Evolutionary conservation across 2,113 vertebrate species (phyloP).

Genomic region (Tichodroma muraria): DNA sequence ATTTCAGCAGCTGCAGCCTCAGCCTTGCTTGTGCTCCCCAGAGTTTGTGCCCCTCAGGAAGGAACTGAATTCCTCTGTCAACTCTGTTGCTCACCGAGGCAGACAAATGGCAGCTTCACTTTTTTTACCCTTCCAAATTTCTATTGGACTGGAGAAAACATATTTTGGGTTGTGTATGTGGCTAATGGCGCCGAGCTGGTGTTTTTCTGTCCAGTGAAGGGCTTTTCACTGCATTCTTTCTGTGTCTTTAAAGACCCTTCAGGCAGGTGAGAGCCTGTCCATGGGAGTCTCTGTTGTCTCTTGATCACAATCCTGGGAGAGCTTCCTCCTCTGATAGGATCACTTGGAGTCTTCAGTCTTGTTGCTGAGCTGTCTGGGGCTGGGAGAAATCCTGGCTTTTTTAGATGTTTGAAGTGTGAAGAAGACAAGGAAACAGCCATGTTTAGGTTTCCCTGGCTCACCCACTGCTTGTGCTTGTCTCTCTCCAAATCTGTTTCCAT

Average conservation of each 20-base stretch:
- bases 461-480: neutral
- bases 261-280: constrained; percentile 27
- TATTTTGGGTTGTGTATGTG: neutral
- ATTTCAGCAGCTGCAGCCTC: neutral
- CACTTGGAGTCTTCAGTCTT: neutral
- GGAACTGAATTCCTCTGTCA: neutral
- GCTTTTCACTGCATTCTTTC: neutral
- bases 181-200: neutral
- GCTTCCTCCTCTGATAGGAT: constrained; percentile 19
- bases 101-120: neutral
- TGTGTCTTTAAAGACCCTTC: neutral
- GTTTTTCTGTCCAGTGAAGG: neutral
- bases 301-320: neutral
- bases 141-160: neutral
- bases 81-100: neutral
- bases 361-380: neutral
- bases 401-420: neutral
- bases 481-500: neutral
- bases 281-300: neutral
- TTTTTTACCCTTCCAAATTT: neutral
- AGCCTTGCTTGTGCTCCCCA: neutral
- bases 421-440: neutral
- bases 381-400: neutral
- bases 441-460: neutral
- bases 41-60: neutral